A percentile compares a stretch with the other conserved stretches of the same genome.
These are phyloP conservation scores for Manduca sexta DNA, from an alignment of 1,140 invertebrate genomes.

Conservation along the genomic window DNA sequence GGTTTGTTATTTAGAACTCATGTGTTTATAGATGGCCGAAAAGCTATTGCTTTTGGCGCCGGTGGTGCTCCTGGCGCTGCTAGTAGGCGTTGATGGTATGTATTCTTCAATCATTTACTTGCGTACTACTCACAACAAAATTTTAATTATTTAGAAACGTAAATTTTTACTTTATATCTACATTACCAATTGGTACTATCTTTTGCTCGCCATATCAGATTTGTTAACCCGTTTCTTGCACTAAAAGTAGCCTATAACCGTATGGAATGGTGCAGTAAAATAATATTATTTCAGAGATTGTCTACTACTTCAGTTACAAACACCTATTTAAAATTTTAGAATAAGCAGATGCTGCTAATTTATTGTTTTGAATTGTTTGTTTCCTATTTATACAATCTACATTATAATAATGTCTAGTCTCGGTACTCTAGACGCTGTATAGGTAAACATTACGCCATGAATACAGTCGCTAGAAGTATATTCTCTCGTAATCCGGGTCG, in stretches of 20 bases:
- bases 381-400: too few species aligned
- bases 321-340: too few species aligned
- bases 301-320: too few species aligned
- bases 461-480: too few species aligned
- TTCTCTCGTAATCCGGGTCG: too few species aligned
- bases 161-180: not conserved
- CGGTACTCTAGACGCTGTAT: too few species aligned
- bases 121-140: not conserved
- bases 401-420: too few species aligned
- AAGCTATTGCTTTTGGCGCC: constrained; percentile 44
- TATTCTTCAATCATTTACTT: not conserved
- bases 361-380: too few species aligned
- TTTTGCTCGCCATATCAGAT: not conserved
- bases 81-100: constrained; percentile 45
- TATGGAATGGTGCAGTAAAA: too few species aligned
- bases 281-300: too few species aligned
- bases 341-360: too few species aligned
- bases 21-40: constrained; percentile 44
- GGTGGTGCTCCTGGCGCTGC: constrained; percentile 47
- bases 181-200: not conserved
- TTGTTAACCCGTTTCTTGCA: not conserved
- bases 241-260: not conserved
- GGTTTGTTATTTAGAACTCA: not conserved
- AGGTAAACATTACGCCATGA: too few species aligned
- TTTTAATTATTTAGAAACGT: not conserved